These are phyloP conservation scores for Ceuthmochares aereus DNA, from an alignment of 2,113 vertebrate species.

Conservation along the genomic window DNA sequence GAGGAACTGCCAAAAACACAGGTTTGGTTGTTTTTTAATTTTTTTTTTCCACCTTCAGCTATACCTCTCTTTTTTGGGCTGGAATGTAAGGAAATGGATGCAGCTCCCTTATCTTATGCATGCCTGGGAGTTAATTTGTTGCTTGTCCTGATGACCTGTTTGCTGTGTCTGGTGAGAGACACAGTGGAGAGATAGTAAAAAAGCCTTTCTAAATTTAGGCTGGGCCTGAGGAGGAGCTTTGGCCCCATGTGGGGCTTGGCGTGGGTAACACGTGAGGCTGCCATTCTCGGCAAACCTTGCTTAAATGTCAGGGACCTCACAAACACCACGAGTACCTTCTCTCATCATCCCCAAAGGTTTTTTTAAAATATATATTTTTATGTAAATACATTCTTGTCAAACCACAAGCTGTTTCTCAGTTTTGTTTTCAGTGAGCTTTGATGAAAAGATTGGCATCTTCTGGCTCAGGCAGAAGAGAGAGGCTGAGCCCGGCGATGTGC, in stretches of 20 bases:
- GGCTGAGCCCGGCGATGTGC: background rate
- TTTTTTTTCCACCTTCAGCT: background rate
- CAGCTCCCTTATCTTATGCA: background rate
- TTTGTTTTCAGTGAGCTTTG: slow-evolving; percentile 87
- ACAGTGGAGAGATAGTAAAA: background rate
- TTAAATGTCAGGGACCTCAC: slow-evolving; percentile 76
- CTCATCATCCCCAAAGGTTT: slow-evolving; percentile 24
- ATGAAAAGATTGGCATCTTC: slow-evolving; percentile 75
- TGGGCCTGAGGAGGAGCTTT: background rate
- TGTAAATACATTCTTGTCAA: slow-evolving; percentile 83
- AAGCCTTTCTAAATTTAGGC: background rate
- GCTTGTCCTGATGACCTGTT: background rate
- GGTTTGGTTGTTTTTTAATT: background rate
- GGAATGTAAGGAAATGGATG: background rate
- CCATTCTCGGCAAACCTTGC: slow-evolving; percentile 34
- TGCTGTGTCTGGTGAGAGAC: background rate
- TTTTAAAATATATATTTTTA: slow-evolving; percentile 67
- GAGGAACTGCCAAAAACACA: background rate
- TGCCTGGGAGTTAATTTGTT: background rate
- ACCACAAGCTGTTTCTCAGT: slow-evolving; percentile 91
- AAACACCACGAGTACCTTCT: slow-evolving; percentile 42
- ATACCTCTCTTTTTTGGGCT: background rate
- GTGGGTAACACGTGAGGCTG: slow-evolving; percentile 51
- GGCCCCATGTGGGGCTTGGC: background rate
- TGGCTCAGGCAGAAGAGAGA: slow-evolving; percentile 17